Evolutionary conservation across 2,888 invertebrate species (phyloP), one percentile per base, ranked within the genome.

Genomic region (Hirudinaria manillensis): DNA sequence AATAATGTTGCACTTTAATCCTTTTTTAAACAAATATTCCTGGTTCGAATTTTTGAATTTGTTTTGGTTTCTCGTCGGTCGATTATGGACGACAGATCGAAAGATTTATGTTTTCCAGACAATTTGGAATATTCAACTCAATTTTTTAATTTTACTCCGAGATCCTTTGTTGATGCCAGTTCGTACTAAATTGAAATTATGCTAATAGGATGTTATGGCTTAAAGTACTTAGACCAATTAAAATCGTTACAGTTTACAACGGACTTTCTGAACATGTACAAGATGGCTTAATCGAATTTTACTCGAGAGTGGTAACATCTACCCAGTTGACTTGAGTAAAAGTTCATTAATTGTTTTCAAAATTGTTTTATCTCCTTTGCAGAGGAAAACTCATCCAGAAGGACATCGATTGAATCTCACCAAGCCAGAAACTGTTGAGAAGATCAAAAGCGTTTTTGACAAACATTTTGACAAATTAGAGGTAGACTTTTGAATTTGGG

Each of bases 231-330:
- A 16, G 1, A 61, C 6, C 6, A 61, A 24, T 68, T 68, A 7
- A 29, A 34, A 34, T 68, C 34, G n/a, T 34, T 36, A 24, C 68
- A 68, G 68, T 68, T 68, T 68, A 34, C 36, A 68, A 68, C 32
- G 68, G 6, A 34, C 36, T 68, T 36, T 34, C 29, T 3, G 68
- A 68, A 10, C 36, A 36, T 32, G 36, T 68, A 29, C 68, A 68
- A 34, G 68, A 68, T n/a, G 36, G 32, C 21, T 32, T 68, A 13
- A 68, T 68, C 7, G 36, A 68, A 10, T 68, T 68, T 68, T 32
- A 68, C 32, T 68, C 68, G 32, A 36, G 32, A 32, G 27, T 68
- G 32, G 68, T 68, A 34, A 61, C 2, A 13, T 45, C 16, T 45
- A 10, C 45, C 10, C 1, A 2, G 6, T 45, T n/a, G n/a, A n/a